These are phyloP conservation scores for Pyrochroa serraticornis DNA, from an alignment of 2,888 invertebrate species.

Conservation along the genomic window DNA sequence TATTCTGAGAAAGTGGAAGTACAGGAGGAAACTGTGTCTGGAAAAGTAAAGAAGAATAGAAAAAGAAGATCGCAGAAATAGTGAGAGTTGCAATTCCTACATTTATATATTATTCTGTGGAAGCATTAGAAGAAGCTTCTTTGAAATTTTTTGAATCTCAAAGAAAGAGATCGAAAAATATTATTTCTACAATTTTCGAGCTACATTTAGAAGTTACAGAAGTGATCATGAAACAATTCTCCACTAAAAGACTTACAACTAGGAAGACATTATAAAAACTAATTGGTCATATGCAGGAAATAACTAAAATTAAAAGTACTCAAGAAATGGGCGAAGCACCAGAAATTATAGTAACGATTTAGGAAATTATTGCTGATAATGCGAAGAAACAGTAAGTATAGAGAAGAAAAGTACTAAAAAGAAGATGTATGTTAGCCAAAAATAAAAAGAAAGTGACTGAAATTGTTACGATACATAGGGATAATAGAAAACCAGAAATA, in stretches of 20 bases:
- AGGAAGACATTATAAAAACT: constrained; percentile 50
- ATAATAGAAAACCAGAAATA: constrained; percentile 34
- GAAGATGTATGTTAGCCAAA: constrained; percentile 59
- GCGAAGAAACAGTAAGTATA: constrained; percentile 35
- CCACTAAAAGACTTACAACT: constrained; percentile 39
- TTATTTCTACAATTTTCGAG: constrained; percentile 35
- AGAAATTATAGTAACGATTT: constrained; percentile 44
- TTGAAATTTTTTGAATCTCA: constrained; percentile 37
- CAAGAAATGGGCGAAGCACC: constrained; percentile 58
- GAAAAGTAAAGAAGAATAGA: constrained; percentile 48
- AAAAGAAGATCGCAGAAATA: constrained; percentile 51
- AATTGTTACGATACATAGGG: constrained; percentile 29
- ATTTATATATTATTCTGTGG: constrained; percentile 43
- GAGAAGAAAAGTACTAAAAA: constrained; percentile 50
- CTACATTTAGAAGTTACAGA: constrained; percentile 44
- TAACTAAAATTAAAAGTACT: constrained; percentile 57
- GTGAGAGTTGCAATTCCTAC: constrained; percentile 39
- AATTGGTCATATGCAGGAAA: constrained; percentile 46
- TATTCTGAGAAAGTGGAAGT: constrained; percentile 42
- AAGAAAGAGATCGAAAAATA: constrained; percentile 22
- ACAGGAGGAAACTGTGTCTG: constrained; percentile 35
- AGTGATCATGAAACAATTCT: constrained; percentile 37
- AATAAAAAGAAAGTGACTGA: constrained; percentile 52
- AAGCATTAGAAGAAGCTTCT: constrained; percentile 49
- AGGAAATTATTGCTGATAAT: constrained; percentile 37